A percentile compares a stretch with the other conserved stretches of the same genome.
phyloP scores from a whole-genome alignment of 2,888 invertebrate genomes.

The Drosophila lutescens region DNA sequence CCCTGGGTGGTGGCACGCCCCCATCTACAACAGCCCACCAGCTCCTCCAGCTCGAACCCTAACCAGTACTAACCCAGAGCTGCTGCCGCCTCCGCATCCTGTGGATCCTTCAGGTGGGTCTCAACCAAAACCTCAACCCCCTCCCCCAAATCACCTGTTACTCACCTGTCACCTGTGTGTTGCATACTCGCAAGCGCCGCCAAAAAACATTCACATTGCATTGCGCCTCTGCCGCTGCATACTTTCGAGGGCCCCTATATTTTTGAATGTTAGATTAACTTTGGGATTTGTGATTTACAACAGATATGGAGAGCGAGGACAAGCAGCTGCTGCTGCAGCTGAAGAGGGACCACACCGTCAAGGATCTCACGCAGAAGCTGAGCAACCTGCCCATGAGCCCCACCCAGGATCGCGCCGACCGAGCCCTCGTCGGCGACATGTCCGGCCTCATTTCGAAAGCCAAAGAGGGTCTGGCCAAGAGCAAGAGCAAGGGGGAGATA shows the following conservation, averaged over 20 bases:
- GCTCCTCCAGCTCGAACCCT: slow-evolving; percentile 47
- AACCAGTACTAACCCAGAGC: slow-evolving; percentile 60
- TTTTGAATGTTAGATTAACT: background rate
- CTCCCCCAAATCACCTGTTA: background rate
- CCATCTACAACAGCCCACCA: slow-evolving; percentile 48
- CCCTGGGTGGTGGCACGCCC: slow-evolving; percentile 71
- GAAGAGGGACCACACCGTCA: slow-evolving; percentile 93
- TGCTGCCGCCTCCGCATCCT: slow-evolving; percentile 23
- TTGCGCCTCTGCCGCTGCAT: slow-evolving; percentile 43
- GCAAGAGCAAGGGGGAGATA: slow-evolving; percentile 90
- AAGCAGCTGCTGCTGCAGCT: slow-evolving; percentile 88
- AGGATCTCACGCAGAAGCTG: slow-evolving; percentile 94
- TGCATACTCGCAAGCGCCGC: slow-evolving; percentile 59
- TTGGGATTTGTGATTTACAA: slow-evolving; percentile 24
- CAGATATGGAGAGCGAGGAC: slow-evolving; percentile 87
- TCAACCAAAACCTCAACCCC: background rate
- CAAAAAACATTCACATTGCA: slow-evolving; percentile 13
- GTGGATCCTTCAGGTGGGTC: slow-evolving; percentile 61
- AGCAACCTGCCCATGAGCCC: slow-evolving; percentile 87
- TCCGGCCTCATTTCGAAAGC: slow-evolving; percentile 96
- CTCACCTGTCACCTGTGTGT: slow-evolving; percentile 28
- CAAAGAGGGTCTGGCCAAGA: slow-evolving; percentile 95
- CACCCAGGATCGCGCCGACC: slow-evolving; percentile 86
- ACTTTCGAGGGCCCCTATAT: slow-evolving; percentile 28
- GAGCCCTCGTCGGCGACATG: slow-evolving; percentile 90